phyloP scores from a whole-genome alignment of 2,888 invertebrate genomes.

The Galeopsomyia nigrocyanea region DNA sequence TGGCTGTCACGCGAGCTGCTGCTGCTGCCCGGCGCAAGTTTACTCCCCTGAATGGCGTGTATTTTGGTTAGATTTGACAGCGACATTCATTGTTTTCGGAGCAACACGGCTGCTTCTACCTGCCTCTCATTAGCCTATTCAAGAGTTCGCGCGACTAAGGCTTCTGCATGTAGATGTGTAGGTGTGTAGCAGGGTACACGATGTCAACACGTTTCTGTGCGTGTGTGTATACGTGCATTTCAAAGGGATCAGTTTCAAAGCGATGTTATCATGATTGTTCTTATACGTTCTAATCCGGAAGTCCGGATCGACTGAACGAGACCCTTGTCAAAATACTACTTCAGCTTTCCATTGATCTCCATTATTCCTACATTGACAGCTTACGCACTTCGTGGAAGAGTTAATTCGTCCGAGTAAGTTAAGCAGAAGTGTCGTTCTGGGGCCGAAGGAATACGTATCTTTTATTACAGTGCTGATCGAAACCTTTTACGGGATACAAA shows the following conservation, averaged over 20 bases:
- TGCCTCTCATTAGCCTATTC: conserved; percentile 68
- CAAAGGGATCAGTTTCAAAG: conserved; percentile 56
- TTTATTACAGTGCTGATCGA: no score
- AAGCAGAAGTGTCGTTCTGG: no score
- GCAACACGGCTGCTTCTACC: conserved; percentile 57
- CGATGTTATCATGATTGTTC: conserved; percentile 40
- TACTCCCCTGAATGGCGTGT: conserved; percentile 60
- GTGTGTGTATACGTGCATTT: conserved; percentile 53
- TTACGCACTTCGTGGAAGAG: conserved; percentile 36
- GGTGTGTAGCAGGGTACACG: conserved; percentile 60
- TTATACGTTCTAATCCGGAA: conserved; percentile 49
- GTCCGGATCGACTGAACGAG: conserved; percentile 36
- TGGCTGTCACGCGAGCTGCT: conserved; percentile 52
- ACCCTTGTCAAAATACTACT: conserved; percentile 47
- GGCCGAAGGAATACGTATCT: no score
- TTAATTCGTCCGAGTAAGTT: conserved; percentile 44
- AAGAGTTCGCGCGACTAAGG: conserved; percentile 39
- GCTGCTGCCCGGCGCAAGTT: conserved; percentile 14
- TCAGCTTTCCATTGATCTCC: conserved; percentile 37
- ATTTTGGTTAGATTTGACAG: conserved; percentile 67
- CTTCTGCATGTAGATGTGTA: not conserved
- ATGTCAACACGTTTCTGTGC: conserved; percentile 54
- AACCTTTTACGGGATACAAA: no score
- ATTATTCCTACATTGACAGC: conserved; percentile 23
- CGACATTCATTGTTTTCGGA: conserved; percentile 60